Evolutionary conservation across 1,140 invertebrate genomes (phyloP), one percentile per base, ranked within the genome.

Genomic region (Dufourea novaeangliae): DNA sequence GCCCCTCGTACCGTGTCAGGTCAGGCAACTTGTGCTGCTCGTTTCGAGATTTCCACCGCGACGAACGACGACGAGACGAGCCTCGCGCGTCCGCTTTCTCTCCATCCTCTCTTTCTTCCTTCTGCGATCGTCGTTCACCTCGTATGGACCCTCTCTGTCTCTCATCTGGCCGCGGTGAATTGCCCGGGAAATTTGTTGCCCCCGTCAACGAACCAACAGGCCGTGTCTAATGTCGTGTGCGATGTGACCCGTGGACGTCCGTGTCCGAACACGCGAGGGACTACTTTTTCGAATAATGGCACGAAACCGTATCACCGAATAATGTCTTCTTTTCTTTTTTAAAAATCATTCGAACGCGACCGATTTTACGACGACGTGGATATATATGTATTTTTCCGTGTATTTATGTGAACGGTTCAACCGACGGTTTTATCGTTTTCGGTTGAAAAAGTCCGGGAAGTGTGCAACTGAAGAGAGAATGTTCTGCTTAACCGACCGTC

Each of bases 31-130:
- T n/a, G n/a, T 25, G 63, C 67, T 37, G 67, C 74, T 78, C 81
- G 74, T 78, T 83, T 78, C 80, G 81, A 82, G 80, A 83, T 83
- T 83, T 83, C 37, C 74, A 82, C 79, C 22, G 61, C 68, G 72
- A 81, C 71, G 63, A 82, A 80, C 74, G 50, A 75, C 64, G 20
- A 46, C n/a, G n/a, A n/a, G n/a, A n/a, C n/a, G 79, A 29, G n/a
- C 27, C 27, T 46, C 27, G 34, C 34, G n/a, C n/a, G 39, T 41
- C 12, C 29, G 27, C 44, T 61, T 61, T 70, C 56, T 78, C 63
- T 62, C 46, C n/a, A 44, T 37, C 37, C 64, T 52, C 39, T 54
- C 27, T 50, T n/a, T 39, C 46, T 50, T 17, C 25, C 34, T 74
- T 22, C 41, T 11, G 22, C 8, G 25, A 54, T 11, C 62, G 50